phyloP scores from a whole-genome alignment of 1,140 invertebrate species.

The Marisa cornuarietis region DNA sequence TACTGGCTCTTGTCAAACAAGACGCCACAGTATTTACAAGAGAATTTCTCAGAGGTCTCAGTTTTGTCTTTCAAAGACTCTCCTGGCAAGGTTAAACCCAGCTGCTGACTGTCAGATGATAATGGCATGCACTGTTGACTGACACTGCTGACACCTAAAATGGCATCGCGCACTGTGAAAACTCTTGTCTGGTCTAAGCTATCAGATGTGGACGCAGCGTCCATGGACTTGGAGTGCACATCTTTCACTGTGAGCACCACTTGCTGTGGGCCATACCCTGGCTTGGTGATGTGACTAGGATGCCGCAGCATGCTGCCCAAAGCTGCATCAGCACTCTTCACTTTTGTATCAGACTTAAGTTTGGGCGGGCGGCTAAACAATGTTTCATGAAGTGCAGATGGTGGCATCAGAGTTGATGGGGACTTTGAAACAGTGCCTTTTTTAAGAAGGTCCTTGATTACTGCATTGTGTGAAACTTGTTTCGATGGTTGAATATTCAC shows the following conservation, averaged over 20 bases:
- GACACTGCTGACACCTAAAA: neutral
- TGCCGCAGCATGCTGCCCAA: neutral
- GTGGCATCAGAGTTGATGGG: neutral
- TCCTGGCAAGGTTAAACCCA: no score
- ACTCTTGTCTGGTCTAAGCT: constrained; percentile 13
- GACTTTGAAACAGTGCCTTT: constrained; percentile 69
- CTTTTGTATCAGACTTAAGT: constrained; percentile 1
- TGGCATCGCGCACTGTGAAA: constrained; percentile 9
- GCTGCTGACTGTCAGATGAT: no score
- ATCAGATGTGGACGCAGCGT: neutral
- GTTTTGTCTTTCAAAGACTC: neutral
- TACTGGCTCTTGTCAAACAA: constrained; percentile 44
- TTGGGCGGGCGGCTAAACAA: constrained; percentile 10
- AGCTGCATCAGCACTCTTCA: constrained; percentile 13
- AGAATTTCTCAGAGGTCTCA: constrained; percentile 21
- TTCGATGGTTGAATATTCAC: neutral
- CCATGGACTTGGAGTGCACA: constrained; percentile 23
- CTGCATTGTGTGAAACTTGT: constrained; percentile 73
- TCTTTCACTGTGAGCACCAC: constrained; percentile 20
- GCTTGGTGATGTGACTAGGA: constrained; percentile 3
- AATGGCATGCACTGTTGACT: neutral
- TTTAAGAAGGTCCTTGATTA: constrained; percentile 84
- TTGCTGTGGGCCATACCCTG: constrained; percentile 16
- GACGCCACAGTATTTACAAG: constrained; percentile 37
- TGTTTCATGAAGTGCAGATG: neutral